A percentile compares a stretch with the other conserved stretches of the same genome.
These are phyloP conservation scores for Arctopsyche grandis DNA, from an alignment of 1,140 invertebrate species.

Conservation along the genomic window DNA sequence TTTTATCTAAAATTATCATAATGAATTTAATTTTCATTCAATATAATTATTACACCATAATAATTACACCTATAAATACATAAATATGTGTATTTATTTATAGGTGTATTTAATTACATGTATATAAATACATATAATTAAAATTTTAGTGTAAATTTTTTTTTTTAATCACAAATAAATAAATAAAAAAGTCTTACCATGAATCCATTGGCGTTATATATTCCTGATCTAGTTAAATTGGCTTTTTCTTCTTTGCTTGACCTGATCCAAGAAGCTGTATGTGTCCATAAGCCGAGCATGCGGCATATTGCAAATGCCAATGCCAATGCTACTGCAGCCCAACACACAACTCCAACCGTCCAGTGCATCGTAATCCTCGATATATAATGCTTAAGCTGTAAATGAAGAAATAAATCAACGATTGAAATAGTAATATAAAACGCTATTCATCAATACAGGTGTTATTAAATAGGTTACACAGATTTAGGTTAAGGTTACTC, in stretches of 20 bases:
- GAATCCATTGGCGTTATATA: slow-evolving; percentile 69
- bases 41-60: too few relatives aligned
- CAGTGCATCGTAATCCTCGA: slow-evolving; percentile 48
- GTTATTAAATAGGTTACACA: background rate
- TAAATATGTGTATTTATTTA: too few relatives aligned
- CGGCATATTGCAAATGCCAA: slow-evolving; percentile 58
- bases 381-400: background rate
- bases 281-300: slow-evolving; percentile 61
- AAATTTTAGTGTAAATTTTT: too few relatives aligned
- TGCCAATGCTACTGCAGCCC: slow-evolving; percentile 45
- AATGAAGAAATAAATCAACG: background rate
- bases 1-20: slow-evolving; percentile 49
- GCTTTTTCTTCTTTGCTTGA: slow-evolving; percentile 69
- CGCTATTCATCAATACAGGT: background rate
- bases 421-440: background rate
- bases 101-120: too few relatives aligned
- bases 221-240: slow-evolving; percentile 65
- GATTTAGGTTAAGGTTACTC: background rate
- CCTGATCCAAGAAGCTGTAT: slow-evolving; percentile 62
- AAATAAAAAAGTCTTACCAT: slow-evolving; percentile 62
- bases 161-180: too few relatives aligned
- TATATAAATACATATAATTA: too few relatives aligned
- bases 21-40: background rate
- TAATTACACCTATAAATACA: too few relatives aligned
- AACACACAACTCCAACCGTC: slow-evolving; percentile 50